These are phyloP conservation scores for Pinctada fucata DNA, from an alignment of 2,888 invertebrate species.

Conservation along the genomic window DNA sequence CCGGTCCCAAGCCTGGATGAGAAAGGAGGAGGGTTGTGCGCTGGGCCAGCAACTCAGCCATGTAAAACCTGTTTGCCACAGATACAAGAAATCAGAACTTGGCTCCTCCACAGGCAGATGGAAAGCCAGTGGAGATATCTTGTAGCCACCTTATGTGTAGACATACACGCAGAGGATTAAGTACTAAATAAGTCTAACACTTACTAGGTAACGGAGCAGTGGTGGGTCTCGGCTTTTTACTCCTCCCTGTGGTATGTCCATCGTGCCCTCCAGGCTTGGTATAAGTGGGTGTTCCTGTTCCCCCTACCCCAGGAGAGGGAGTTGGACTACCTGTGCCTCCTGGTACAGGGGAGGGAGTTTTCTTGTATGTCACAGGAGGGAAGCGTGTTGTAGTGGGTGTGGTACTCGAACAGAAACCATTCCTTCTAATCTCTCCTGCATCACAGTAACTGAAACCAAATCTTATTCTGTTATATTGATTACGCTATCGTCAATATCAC, in stretches of 20 bases:
- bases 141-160: no score
- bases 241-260: not conserved
- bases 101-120: no score
- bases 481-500: no score
- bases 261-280: constrained; percentile 19
- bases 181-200: no score
- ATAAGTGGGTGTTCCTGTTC: constrained; percentile 9
- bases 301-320: constrained; percentile 21
- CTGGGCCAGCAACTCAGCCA: no score
- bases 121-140: no score
- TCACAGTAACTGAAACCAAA: constrained; percentile 68
- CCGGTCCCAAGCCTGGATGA: no score
- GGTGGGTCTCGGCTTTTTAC: not conserved
- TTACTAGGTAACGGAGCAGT: not conserved
- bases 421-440: constrained; percentile 66
- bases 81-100: no score
- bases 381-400: constrained; percentile 39
- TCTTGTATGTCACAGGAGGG: constrained; percentile 21
- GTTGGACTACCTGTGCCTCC: constrained; percentile 20
- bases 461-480: not conserved
- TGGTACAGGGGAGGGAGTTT: constrained; percentile 29
- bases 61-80: no score
- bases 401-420: constrained; percentile 62
- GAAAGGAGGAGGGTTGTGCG: no score
- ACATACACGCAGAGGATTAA: no score